phyloP scores from a whole-genome alignment of 2,888 invertebrate species.

The Punctoribates punctum region DNA sequence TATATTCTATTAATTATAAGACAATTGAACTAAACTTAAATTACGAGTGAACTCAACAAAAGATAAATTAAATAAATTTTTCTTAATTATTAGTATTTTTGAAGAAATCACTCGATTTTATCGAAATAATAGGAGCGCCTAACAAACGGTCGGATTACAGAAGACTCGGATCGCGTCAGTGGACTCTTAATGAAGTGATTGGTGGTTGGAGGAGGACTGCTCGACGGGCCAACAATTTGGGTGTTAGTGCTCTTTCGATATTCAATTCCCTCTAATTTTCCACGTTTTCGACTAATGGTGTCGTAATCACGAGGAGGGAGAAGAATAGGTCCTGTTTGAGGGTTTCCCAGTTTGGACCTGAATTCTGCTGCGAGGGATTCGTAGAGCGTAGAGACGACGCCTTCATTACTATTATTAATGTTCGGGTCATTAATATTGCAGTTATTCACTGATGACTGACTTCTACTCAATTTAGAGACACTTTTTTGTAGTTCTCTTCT shows the following conservation, averaged over 20 bases:
- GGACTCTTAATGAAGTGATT: neutral
- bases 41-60: too few species aligned
- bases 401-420: constrained; percentile 20
- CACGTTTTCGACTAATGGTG: constrained; percentile 75
- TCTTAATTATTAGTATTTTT: neutral
- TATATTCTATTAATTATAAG: too few species aligned
- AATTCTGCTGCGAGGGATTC: constrained; percentile 88
- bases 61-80: too few species aligned
- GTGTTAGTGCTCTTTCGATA: constrained; percentile 54
- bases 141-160: neutral
- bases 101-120: neutral
- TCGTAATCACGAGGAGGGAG: constrained; percentile 92
- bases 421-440: constrained; percentile 3
- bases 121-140: constrained; percentile 16
- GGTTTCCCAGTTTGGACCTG: constrained; percentile 66
- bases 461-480: constrained; percentile 9
- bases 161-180: constrained; percentile 12
- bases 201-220: neutral
- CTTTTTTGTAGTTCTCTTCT: constrained; percentile 18
- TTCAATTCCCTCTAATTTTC: constrained; percentile 71
- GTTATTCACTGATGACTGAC: constrained; percentile 32
- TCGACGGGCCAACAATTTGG: constrained; percentile 45
- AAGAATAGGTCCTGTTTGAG: constrained; percentile 64
- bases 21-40: too few species aligned
- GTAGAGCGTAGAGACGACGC: constrained; percentile 67